A percentile compares a stretch with the other conserved stretches of the same genome.
These are phyloP conservation scores for Drosophila equinoxialis DNA, from an alignment of 1,140 invertebrate genomes.

Conservation along the genomic window DNA sequence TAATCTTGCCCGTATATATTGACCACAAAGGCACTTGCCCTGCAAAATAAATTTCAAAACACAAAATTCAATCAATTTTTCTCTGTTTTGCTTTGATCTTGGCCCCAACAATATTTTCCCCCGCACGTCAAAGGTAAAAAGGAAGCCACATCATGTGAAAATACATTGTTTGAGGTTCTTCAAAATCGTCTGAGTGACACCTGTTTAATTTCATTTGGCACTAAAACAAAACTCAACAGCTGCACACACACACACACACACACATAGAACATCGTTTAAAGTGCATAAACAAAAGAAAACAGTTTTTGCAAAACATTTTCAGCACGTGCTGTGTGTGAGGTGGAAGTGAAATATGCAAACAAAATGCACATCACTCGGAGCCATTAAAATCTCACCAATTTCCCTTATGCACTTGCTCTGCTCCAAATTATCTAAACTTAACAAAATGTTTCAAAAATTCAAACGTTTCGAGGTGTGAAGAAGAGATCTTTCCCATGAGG, in stretches of 20 bases:
- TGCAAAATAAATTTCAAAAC: slow-evolving; percentile 34
- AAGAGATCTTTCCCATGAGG: not conserved
- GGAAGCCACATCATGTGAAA: not conserved
- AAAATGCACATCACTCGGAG: slow-evolving; percentile 3
- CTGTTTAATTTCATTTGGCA: slow-evolving; percentile 60
- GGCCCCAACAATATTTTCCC: slow-evolving; percentile 31
- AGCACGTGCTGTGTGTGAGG: slow-evolving; percentile 18
- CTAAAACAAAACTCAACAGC: slow-evolving; percentile 16
- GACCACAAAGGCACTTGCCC: slow-evolving; percentile 81
- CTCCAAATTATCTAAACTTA: not conserved
- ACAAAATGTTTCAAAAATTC: not conserved
- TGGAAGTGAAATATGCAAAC: slow-evolving; percentile 1
- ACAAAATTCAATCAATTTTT: slow-evolving; percentile 52
- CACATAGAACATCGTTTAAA: slow-evolving; percentile 13
- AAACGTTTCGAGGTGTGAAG: not conserved
- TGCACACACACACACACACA: slow-evolving; percentile 40
- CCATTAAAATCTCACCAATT: slow-evolving; percentile 18
- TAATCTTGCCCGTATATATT: slow-evolving; percentile 76
- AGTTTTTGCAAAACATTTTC: slow-evolving; percentile 4
- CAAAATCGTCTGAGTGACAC: slow-evolving; percentile 41
- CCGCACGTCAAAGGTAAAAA: slow-evolving; percentile 30
- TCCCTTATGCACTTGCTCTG: slow-evolving; percentile 2
- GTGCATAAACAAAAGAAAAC: slow-evolving; percentile 38
- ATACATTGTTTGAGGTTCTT: not conserved
- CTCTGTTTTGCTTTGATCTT: slow-evolving; percentile 42